Evolutionary conservation across 1,140 invertebrate genomes (phyloP).

Genomic region (Halyomorpha halys): DNA sequence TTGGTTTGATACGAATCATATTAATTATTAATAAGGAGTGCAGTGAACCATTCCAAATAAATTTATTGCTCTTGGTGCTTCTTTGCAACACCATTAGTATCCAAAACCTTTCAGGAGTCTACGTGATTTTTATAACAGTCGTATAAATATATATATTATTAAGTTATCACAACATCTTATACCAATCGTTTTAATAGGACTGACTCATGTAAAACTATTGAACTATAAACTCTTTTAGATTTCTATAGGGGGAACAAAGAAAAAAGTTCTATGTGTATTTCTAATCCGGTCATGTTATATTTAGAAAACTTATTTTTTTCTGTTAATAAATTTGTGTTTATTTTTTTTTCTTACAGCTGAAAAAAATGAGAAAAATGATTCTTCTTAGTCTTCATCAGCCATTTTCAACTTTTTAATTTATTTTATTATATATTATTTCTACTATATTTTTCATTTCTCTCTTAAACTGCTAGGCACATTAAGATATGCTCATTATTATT

Average conservation of each 20-base stretch:
- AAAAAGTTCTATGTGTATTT: neutral
- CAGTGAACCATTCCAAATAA: no score
- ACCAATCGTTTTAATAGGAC: no score
- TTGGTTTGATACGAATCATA: no score
- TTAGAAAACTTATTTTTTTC: neutral
- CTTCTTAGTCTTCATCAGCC: neutral
- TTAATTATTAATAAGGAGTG: no score
- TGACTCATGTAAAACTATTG: no score
- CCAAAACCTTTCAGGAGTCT: no score
- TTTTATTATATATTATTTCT: neutral
- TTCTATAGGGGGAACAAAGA: neutral
- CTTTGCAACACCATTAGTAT: no score
- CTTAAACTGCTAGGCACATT: neutral
- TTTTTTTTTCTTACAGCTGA: neutral
- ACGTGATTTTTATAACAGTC: no score
- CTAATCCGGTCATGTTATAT: neutral
- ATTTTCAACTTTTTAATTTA: neutral
- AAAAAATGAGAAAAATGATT: neutral
- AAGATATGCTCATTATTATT: conserved; percentile 5
- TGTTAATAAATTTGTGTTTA: neutral
- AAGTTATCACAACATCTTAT: neutral
- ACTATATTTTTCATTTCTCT: neutral
- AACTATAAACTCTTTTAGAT: neutral
- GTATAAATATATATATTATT: neutral
- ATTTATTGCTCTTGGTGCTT: no score